phyloP scores from a whole-genome alignment of 2,113 vertebrate species.

The Carlito syrichta region DNA sequence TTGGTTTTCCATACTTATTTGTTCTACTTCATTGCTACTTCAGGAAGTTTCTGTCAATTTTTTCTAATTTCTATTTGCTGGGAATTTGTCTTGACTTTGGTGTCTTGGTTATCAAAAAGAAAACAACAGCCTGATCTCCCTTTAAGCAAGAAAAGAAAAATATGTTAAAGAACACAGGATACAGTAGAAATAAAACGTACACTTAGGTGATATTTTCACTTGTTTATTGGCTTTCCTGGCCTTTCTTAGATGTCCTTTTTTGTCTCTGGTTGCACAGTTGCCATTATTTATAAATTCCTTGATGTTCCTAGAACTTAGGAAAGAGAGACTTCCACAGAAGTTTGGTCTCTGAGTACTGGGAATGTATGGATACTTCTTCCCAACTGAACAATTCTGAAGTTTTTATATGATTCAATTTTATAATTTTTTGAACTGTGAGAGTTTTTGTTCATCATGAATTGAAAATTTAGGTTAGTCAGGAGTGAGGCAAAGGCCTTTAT shows the following conservation, averaged over 20 bases:
- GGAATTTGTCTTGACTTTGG: background rate
- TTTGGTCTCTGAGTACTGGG: background rate
- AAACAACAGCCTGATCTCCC: background rate
- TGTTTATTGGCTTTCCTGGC: background rate
- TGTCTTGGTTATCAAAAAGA: background rate
- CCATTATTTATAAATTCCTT: background rate
- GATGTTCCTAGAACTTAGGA: background rate
- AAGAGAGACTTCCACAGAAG: background rate
- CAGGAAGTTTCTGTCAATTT: background rate
- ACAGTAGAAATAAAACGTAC: background rate
- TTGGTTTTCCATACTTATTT: background rate
- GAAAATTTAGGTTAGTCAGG: background rate
- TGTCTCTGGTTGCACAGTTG: background rate
- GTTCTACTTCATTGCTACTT: conserved; percentile 4
- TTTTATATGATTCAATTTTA: conserved; percentile 24
- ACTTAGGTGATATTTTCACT: background rate
- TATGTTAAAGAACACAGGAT: background rate
- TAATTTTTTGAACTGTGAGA: background rate
- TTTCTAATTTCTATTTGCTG: background rate
- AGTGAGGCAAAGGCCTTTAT: background rate
- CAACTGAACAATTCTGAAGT: background rate
- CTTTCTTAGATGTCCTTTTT: background rate
- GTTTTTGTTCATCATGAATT: background rate
- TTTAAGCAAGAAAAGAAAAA: conserved; percentile 29
- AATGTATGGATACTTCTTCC: background rate